Conservation (phyloP, 2,888 invertebrate genomes). For the Phlogophora meticulosa region DNA sequence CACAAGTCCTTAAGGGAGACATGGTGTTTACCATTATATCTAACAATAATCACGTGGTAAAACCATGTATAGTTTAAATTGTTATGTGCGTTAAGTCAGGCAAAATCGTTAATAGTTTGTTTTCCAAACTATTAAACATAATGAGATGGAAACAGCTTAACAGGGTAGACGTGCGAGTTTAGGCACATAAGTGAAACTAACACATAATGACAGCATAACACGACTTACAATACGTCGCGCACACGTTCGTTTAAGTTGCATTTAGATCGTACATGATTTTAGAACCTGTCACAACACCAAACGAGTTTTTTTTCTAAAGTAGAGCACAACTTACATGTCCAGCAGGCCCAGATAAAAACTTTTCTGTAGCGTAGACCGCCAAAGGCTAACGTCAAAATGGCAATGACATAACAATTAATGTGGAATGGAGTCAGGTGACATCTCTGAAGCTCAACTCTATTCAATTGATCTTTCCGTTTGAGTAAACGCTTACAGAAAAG, state of each 20-base stretch:
- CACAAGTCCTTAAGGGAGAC: constrained; percentile 49
- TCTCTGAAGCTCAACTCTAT: too few relatives aligned
- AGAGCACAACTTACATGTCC: constrained; percentile 24
- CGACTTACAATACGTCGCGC: constrained; percentile 29
- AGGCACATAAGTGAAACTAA: constrained; percentile 3
- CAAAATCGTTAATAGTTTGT: constrained; percentile 18
- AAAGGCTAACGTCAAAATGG: too few relatives aligned
- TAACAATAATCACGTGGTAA: constrained; percentile 61
- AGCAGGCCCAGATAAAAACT: too few relatives aligned
- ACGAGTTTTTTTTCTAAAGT: constrained; percentile 6
- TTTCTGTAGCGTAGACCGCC: too few relatives aligned
- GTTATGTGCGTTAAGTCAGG: constrained; percentile 47
- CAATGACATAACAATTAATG: too few relatives aligned
- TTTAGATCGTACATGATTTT: constrained; percentile 9
- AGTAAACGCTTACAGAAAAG: too few relatives aligned
- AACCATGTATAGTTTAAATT: constrained; percentile 54
- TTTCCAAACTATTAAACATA: constrained; percentile 14
- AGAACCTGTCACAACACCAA: neutral
- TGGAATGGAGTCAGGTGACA: too few relatives aligned
- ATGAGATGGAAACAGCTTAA: constrained; percentile 9
- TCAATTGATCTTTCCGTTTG: too few relatives aligned
- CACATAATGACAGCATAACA: constrained; percentile 3
- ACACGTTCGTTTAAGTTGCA: constrained; percentile 8
- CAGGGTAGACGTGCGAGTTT: neutral
- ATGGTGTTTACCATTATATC: constrained; percentile 50